Conservation (phyloP, 2,797 vertebrate species). For the Borostomias antarcticus region DNA sequence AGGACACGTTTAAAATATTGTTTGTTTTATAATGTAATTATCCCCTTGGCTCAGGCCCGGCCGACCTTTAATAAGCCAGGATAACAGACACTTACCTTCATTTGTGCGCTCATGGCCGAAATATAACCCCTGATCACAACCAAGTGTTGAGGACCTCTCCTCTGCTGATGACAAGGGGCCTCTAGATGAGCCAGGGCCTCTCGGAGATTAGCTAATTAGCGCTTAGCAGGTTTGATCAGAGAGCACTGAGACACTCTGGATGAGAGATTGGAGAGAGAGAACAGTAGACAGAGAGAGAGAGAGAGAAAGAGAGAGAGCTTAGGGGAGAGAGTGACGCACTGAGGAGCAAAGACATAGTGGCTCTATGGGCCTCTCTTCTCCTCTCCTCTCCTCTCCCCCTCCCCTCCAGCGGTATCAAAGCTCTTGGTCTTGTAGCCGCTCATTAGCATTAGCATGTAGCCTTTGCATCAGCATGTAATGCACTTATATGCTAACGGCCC, state of each 20-base stretch:
- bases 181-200: constrained; percentile 8
- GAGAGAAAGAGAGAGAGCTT: constrained; percentile 8
- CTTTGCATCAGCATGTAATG: constrained; percentile 72
- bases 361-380: constrained; percentile 21
- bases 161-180: background rate
- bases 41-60: no score
- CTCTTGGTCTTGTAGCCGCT: constrained; percentile 21
- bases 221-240: constrained; percentile 7
- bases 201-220: constrained; percentile 34
- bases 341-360: background rate
- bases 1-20: no score
- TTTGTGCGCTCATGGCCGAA: background rate
- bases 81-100: no score
- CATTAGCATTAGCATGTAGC: constrained; percentile 71
- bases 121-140: background rate
- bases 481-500: constrained; percentile 76
- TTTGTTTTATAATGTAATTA: no score
- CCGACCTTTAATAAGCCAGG: no score
- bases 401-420: constrained; percentile 56
- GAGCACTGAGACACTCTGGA: background rate
- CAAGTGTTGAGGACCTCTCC: background rate
- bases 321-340: constrained; percentile 1
- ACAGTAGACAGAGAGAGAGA: background rate
- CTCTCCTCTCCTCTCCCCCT: constrained; percentile 47
- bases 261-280: background rate